A percentile compares a stretch with the other conserved stretches of the same genome.
These are phyloP conservation scores for Gymnoscelis rufifasciata DNA, from an alignment of 2,888 invertebrate species.

Conservation along the genomic window DNA sequence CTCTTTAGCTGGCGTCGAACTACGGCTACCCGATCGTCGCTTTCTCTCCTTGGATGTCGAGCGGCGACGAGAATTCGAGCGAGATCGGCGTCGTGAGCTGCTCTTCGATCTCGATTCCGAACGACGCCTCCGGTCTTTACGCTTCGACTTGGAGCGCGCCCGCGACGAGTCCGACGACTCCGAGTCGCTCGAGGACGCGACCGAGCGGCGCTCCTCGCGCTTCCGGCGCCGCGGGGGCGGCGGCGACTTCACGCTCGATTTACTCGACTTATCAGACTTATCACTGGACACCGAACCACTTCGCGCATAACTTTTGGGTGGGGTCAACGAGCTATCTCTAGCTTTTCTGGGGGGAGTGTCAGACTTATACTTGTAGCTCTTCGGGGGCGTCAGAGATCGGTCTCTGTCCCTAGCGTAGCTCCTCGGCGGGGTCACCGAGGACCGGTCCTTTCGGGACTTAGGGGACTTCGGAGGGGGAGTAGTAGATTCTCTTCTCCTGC, in stretches of 20 bases:
- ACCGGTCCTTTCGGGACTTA: slow-evolving; percentile 38
- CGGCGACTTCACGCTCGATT: slow-evolving; percentile 47
- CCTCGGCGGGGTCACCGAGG: slow-evolving; percentile 49
- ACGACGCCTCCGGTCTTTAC: slow-evolving; percentile 32
- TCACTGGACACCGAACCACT: slow-evolving; percentile 51
- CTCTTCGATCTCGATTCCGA: slow-evolving; percentile 44
- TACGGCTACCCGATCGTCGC: slow-evolving; percentile 36
- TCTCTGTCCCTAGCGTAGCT: slow-evolving; percentile 42
- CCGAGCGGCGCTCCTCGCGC: slow-evolving; percentile 33
- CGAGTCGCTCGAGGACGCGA: slow-evolving; percentile 39
- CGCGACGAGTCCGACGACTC: slow-evolving; percentile 40
- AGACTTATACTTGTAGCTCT: slow-evolving; percentile 43
- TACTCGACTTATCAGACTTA: slow-evolving; percentile 37
- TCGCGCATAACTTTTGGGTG: slow-evolving; percentile 63
- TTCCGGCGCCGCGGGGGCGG: slow-evolving; percentile 38
- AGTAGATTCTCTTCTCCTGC: slow-evolving; percentile 30
- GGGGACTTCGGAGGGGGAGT: slow-evolving; percentile 41
- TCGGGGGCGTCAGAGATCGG: slow-evolving; percentile 42
- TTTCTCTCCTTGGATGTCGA: slow-evolving; percentile 32
- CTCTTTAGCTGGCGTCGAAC: slow-evolving; percentile 45
- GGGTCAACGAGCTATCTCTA: slow-evolving; percentile 59
- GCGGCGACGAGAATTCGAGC: slow-evolving; percentile 37
- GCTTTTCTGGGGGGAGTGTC: slow-evolving; percentile 43
- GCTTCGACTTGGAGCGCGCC: slow-evolving; percentile 42
- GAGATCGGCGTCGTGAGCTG: slow-evolving; percentile 45